These are phyloP conservation scores for Pygoscelis antarcticus DNA, from an alignment of 2,113 vertebrate genomes.

Conservation along the genomic window DNA sequence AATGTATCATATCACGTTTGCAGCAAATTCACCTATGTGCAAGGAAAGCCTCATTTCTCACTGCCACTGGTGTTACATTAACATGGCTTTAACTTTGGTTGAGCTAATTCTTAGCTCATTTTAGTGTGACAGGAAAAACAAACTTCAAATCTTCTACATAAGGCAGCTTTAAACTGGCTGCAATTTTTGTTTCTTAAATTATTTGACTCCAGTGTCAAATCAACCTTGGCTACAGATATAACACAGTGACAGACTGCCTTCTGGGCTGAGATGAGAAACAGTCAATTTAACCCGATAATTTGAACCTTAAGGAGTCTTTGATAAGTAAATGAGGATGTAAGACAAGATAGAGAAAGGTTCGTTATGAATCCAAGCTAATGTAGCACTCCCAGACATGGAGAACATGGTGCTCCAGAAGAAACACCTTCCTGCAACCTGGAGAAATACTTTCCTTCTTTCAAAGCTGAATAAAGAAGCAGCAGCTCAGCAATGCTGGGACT, in stretches of 20 bases:
- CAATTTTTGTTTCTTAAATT: not conserved
- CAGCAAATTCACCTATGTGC: not conserved
- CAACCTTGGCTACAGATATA: not conserved
- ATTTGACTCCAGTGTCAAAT: conserved; percentile 1
- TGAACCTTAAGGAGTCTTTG: not conserved
- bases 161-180: not conserved
- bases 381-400: not conserved
- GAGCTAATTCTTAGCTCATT: conserved; percentile 34
- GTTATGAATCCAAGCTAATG: not conserved
- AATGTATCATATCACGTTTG: not conserved
- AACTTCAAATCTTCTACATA: not conserved
- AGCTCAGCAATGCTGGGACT: conserved; percentile 19
- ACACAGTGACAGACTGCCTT: not conserved
- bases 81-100: not conserved
- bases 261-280: not conserved
- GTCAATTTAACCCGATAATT: not conserved
- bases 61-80: conserved; percentile 4
- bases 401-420: not conserved
- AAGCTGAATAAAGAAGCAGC: conserved; percentile 41
- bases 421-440: not conserved
- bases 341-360: not conserved
- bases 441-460: conserved; percentile 17
- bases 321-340: not conserved
- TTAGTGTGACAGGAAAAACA: conserved; percentile 27
- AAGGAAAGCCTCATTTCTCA: conserved; percentile 34